Base-by-base conservation (phyloP, 1,140 invertebrate genomes). In the Tetragonula clypearis region DNA sequence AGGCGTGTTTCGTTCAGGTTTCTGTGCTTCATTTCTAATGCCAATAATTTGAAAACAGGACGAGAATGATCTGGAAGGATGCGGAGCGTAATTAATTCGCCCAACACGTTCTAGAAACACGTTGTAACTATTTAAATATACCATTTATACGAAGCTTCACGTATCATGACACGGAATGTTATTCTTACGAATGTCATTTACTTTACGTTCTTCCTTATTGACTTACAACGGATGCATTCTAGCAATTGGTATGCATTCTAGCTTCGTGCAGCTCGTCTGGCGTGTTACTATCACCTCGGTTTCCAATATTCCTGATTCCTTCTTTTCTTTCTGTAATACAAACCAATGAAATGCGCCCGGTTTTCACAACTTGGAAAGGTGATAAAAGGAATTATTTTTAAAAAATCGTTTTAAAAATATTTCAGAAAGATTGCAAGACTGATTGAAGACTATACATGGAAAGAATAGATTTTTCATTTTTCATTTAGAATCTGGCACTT, bases 161-260 rank as follows among this genome's bases (percentile, higher is more conserved):
- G 84, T 86, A 88, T 68, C 81, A 77, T 88, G 82, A 73, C 75
- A 81, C 56, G 69, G 68, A 71, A 82, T 79, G 77, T 87, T 80
- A 81, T 81, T 85, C 84, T 81, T 62, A 62, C 60, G 60, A 23
- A 62, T 23, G 60, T 62, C 12, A 60, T 53, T 81, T 74, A 80
- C 78, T 74, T 80, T 81, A 81, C 80, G 87, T 87, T 82, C 83
- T 87, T 90, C 81, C 83, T 87, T 88, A 77, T 85, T 82, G 83
- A 65, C 72, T 85, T 79, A 82, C 88, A 86, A 79, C 81, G 78
- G 84, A 89, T 84, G 87, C 82, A 89, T 89, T 76, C 80, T 86
- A 80, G 79, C 62, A 83, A 90, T 89, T 87, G 89, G 89, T 89
- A 90, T 90, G 89, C 89, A 90, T 90, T 87, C 86, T 87, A 79